Percentiles rank a stretch among this genome's conserved stretches.
These are phyloP conservation scores for Sprattus sprattus DNA, from an alignment of 2,113 vertebrate genomes.

Conservation along the genomic window DNA sequence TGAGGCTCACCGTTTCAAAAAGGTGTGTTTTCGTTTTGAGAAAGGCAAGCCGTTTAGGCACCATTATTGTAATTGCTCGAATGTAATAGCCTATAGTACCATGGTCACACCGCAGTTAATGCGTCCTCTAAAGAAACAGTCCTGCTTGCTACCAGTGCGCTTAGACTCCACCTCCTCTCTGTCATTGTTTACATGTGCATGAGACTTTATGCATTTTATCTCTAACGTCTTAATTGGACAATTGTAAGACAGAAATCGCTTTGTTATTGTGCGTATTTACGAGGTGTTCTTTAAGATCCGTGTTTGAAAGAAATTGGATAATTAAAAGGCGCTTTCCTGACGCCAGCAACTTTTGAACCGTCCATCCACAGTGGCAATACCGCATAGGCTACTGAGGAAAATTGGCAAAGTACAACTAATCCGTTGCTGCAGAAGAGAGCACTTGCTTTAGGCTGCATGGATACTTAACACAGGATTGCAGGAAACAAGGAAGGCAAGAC, in stretches of 20 bases:
- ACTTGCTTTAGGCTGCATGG: slow-evolving; percentile 5
- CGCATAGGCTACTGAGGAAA: slow-evolving; percentile 9
- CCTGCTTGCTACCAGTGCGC: neutral
- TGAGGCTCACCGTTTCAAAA: neutral
- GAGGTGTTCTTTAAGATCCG: neutral
- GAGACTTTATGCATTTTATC: neutral
- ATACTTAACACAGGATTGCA: neutral
- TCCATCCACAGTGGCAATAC: neutral
- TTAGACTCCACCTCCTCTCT: slow-evolving; percentile 17
- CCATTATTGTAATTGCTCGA: neutral
- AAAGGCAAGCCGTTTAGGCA: neutral
- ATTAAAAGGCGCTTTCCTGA: neutral
- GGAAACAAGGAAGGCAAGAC: neutral
- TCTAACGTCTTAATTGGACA: neutral
- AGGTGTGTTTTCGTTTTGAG: neutral
- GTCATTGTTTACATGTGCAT: slow-evolving; percentile 9
- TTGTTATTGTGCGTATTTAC: neutral
- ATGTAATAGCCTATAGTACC: neutral
- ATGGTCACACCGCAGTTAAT: neutral
- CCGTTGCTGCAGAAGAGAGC: slow-evolving; percentile 11
- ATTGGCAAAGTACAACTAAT: slow-evolving; percentile 21
- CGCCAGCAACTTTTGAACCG: slow-evolving; percentile 16
- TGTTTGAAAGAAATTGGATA: neutral
- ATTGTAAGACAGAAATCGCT: neutral
- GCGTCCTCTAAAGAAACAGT: slow-evolving; percentile 4